These are phyloP conservation scores for Saturnia japonica DNA, from an alignment of 2,888 invertebrate species.

Conservation along the genomic window DNA sequence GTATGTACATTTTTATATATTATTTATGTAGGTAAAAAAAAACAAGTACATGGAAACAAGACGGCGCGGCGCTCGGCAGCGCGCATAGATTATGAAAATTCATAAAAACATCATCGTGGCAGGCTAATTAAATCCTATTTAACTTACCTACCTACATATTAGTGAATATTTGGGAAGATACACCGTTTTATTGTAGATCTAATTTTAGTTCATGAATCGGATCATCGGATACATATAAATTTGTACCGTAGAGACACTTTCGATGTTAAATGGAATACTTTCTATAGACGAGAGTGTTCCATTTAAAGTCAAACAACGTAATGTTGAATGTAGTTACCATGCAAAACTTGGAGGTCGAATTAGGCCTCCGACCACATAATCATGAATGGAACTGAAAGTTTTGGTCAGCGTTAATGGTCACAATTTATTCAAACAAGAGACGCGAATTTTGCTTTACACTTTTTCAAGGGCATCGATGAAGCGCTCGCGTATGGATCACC, in stretches of 20 bases:
- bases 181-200: slow-evolving; percentile 14
- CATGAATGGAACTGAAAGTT: slow-evolving; percentile 56
- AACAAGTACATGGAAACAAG: slow-evolving; percentile 3
- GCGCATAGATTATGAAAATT: slow-evolving; percentile 13
- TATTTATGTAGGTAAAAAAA: slow-evolving; percentile 5
- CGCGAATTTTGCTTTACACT: slow-evolving; percentile 79
- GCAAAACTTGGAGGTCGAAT: slow-evolving; percentile 48
- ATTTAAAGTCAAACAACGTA: slow-evolving; percentile 67
- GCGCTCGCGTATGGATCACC: slow-evolving; percentile 50
- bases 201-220: background rate
- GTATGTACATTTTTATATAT: background rate
- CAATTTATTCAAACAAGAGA: slow-evolving; percentile 55
- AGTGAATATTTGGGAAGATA: slow-evolving; percentile 7
- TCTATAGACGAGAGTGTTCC: slow-evolving; percentile 71
- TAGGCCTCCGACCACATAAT: slow-evolving; percentile 41
- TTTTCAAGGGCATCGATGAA: slow-evolving; percentile 77
- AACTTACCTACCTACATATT: slow-evolving; percentile 20
- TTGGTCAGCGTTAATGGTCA: slow-evolving; percentile 47
- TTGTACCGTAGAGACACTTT: slow-evolving; percentile 49
- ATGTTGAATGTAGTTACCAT: slow-evolving; percentile 62
- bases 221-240: slow-evolving; percentile 32
- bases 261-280: slow-evolving; percentile 66
- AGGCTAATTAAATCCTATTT: slow-evolving; percentile 20
- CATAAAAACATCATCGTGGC: slow-evolving; percentile 19
- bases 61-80: background rate